Conservation (phyloP, 2,888 invertebrate species). For the Perdita meconis region DNA sequence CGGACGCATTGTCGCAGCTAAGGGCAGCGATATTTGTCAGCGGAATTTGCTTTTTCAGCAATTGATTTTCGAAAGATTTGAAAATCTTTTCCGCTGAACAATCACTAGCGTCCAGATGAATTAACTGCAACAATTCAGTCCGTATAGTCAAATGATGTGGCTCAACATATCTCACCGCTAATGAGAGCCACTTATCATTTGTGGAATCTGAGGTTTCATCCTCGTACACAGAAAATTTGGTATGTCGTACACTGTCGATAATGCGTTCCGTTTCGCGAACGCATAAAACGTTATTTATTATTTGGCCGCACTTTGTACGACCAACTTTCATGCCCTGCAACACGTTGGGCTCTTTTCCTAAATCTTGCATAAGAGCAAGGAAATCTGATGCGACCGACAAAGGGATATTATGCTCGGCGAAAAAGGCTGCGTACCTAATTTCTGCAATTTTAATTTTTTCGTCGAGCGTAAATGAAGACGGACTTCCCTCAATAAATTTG, state of each 20-base stretch:
- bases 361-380: not conserved
- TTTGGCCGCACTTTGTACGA: not conserved
- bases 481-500: not conserved
- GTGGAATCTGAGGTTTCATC: too few relatives aligned
- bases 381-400: not conserved
- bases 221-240: not conserved
- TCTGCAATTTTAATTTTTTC: not conserved
- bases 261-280: not conserved
- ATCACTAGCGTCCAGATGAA: conserved; percentile 12
- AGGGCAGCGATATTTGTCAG: conserved; percentile 11
- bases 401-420: not conserved
- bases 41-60: conserved; percentile 10
- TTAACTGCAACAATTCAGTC: not conserved
- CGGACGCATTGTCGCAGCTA: conserved; percentile 19
- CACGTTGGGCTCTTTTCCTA: not conserved
- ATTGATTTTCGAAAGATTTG: conserved; percentile 19
- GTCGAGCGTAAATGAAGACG: not conserved
- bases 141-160: too few relatives aligned
- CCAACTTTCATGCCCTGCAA: not conserved
- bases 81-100: conserved; percentile 30
- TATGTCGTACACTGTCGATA: not conserved
- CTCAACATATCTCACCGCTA: not conserved
- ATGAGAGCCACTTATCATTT: not conserved
- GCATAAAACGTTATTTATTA: not conserved
- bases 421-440: not conserved